Base-by-base conservation (phyloP, 92 coral and sea anemone genomes). In the Parazoanthus swiftii region DNA sequence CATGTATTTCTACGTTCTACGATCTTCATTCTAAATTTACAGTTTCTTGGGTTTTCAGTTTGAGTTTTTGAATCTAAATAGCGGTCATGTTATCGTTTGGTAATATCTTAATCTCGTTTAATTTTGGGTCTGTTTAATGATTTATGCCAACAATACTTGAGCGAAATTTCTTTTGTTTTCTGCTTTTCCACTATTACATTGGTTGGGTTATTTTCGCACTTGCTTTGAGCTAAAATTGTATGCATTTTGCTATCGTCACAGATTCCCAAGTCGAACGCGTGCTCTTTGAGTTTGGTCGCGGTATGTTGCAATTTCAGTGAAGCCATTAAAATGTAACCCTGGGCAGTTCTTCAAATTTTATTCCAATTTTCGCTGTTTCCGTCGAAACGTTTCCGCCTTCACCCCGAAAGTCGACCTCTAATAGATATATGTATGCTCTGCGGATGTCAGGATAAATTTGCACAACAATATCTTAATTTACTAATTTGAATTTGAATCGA, bases 81-180 rank as follows among this genome's bases (percentile, higher is more conserved):
- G 33, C 65, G 15, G 33, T 81, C 42, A 39, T 58, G 76, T 63
- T 66, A 81, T 83, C 78, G 48, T 54, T 54, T 54, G 3, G 16
- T 74, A 35, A 36, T 36, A 37, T 35, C 59, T 54, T 54, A 54
- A 63, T 82, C 58, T 73, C 38, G 6, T 20, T n/a, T 14, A 15
- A 26, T 44, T 43, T 84, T 46, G 26, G 44, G 16, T 13, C 67
- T n/a, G 87, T 46, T 84, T 26, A 44, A 71, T 84, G 44, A 71
- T 84, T 84, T 71, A 84, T 84, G 76, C 77, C 6, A 26, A 84
- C 46, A 71, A 84, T 84, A 84, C 38, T 84, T 70, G 21, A 35
- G 23, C 33, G 39, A 71, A 46, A 70, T 71, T 51, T 44, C 79
- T 46, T 71, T 84, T 84, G 87, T 84, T 72, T 44, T 46, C 8